Evolutionary conservation across 1,140 invertebrate genomes (phyloP), one percentile per base, ranked within the genome.

Genomic region (Zaprionus nigranus): DNA sequence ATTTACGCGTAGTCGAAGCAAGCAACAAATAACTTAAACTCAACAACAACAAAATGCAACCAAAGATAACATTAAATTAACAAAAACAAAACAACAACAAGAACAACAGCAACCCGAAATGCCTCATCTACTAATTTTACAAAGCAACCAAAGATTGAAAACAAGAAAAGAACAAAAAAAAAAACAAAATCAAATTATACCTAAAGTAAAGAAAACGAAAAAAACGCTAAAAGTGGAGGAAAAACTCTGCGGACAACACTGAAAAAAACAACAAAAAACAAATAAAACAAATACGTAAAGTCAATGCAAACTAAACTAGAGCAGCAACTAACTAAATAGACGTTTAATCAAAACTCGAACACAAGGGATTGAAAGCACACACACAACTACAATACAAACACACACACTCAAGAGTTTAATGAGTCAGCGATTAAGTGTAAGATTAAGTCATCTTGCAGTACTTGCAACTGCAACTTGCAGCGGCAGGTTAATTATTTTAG

Each of bases 301-400:
- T 64, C 77, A 74, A 62, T 62, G 64, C 67, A 79, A 75, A 59
- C 71, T 46, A 67, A 63, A 67, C 58, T 81, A 75, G 51, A 79
- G 49, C 40, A 68, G 54, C 71, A 63, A 80, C 54, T 78, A 75
- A 61, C 22, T 28, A 59, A 82, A 51, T 51, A 51, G 20, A 67
- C 46, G 49, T 71, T 54, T 75, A 79, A 65, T 59, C 61, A 70
- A 73, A 77, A 84, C 81, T 85, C 70, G 40, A 81, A 81, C 68
- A 78, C 73, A 87, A 87, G 84, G 84, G 84, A 87, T 87, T 87
- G 84, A 87, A 83, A 83, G 57, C 64, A 68, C 79, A 78, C 69
- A 56, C 51, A 62, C 73, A 71, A 56, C 62, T 46, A 54, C 38
- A 75, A 12, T n/a, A 68, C 28, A 53, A 11, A 61, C 3, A 57